These are phyloP conservation scores for Spisula solida DNA, from an alignment of 2,888 invertebrate species.

Conservation along the genomic window DNA sequence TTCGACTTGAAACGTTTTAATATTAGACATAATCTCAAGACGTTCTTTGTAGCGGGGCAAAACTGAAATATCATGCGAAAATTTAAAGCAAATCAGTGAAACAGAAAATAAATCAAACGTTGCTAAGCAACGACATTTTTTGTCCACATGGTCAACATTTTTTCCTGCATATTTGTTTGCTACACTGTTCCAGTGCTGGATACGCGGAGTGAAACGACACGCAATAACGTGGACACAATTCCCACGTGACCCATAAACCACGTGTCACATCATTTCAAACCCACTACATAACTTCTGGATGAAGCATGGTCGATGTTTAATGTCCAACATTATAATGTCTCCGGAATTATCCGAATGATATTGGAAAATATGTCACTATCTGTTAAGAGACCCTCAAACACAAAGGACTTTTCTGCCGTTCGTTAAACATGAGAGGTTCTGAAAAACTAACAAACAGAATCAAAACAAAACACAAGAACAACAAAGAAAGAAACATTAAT, in stretches of 20 bases:
- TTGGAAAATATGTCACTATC: not conserved
- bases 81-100: not conserved
- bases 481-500: too few species aligned
- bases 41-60: not conserved
- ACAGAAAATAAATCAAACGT: not conserved
- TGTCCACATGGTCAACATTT: not conserved
- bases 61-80: not conserved
- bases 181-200: not conserved
- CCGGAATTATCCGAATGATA: not conserved
- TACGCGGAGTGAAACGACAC: not conserved
- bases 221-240: not conserved
- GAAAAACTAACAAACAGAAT: too few species aligned
- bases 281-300: not conserved
- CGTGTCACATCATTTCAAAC: constrained; percentile 34
- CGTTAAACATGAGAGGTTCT: not conserved
- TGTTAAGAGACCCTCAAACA: not conserved
- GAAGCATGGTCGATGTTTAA: not conserved
- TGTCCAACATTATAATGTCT: not conserved
- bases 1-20: too few species aligned
- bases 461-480: too few species aligned
- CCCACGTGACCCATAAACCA: constrained; percentile 34
- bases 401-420: not conserved
- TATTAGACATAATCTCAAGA: too few species aligned
- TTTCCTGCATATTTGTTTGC: not conserved
- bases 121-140: not conserved